Base-by-base conservation (phyloP, 2,888 invertebrate genomes). In the Lepidochrysops patricia region DNA sequence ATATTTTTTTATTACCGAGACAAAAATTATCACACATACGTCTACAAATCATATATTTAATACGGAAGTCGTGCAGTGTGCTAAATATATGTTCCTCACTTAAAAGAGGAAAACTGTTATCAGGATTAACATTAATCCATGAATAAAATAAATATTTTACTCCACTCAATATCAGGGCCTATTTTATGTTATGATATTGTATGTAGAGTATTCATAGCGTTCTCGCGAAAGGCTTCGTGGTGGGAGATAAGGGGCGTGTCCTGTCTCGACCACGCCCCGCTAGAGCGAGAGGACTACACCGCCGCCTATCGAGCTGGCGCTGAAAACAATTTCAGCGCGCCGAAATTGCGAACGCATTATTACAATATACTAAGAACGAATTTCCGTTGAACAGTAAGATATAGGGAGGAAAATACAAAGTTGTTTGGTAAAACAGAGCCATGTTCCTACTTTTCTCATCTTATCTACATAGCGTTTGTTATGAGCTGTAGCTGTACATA, bases 271-370 rank as follows among this genome's bases (percentile, higher is more conserved):
- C 86, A 87, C 88, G 85, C 88, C 88, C 79, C 74, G 70, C 73
- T 72, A 75, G 80, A 80, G 76, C 74, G 82, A 79, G 81, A 82
- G 75, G 72, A 70, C 72, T 69, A 68, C 72, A 72, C 67, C 76
- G 68, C 84, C 86, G 85, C 87, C 87, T 80, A 86, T 82, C 74
- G 68, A 67, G 66, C 63, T 69, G 72, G 69, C 68, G 68, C 68
- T 64, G 65, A 70, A 72, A 34, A 34, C 13, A 70, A 74, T 67
- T 72, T 70, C 68, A 65, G 67, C 50, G 61, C 48, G 59, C 48
- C 37, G 64, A 57, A 64, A 62, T 37, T 29, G 49, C 58, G 57
- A 57, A 62, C 61, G 2, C 70, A 62, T 43, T 69, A 72, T 61
- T 13, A n/a, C 63, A 59, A 60, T 50, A 34, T 25, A 48, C 66